phyloP scores from a whole-genome alignment of 1,140 invertebrate genomes.

The Sarcophaga bullata region DNA sequence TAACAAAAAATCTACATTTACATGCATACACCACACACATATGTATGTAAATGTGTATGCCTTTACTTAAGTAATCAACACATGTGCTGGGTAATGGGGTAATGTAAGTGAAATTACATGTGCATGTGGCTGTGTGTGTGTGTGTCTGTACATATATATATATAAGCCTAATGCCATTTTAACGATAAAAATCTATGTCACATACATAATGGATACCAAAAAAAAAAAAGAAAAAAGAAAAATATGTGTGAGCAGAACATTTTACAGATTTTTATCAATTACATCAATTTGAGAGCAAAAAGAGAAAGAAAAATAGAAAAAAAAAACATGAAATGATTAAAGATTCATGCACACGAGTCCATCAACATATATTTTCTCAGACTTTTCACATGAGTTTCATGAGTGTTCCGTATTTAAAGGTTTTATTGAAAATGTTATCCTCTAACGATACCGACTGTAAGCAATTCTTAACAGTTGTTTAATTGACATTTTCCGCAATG shows the following conservation, averaged over 20 bases:
- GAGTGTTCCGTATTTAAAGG: too few species aligned
- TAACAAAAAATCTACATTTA: not conserved
- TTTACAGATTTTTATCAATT: conserved; percentile 17
- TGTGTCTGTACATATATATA: too few species aligned
- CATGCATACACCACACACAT: not conserved
- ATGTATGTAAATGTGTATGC: not conserved
- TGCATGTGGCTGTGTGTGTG: not conserved
- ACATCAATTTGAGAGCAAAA: not conserved
- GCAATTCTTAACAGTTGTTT: not conserved
- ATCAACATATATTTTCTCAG: too few species aligned
- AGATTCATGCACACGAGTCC: not conserved
- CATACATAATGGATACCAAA: not conserved
- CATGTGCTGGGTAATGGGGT: too few species aligned
- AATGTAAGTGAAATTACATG: too few species aligned
- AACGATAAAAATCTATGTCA: conserved; percentile 14
- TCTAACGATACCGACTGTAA: not conserved
- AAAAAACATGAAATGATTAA: not conserved
- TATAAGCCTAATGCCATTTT: not conserved
- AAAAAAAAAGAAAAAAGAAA: not conserved
- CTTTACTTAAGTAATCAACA: too few species aligned
- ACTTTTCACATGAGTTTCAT: too few species aligned
- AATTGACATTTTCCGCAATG: not conserved
- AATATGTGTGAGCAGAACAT: not conserved
- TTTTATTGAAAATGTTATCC: too few species aligned
- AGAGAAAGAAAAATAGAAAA: not conserved